phyloP scores from a whole-genome alignment of 2,888 invertebrate species.

The Agapostemon virescens region DNA sequence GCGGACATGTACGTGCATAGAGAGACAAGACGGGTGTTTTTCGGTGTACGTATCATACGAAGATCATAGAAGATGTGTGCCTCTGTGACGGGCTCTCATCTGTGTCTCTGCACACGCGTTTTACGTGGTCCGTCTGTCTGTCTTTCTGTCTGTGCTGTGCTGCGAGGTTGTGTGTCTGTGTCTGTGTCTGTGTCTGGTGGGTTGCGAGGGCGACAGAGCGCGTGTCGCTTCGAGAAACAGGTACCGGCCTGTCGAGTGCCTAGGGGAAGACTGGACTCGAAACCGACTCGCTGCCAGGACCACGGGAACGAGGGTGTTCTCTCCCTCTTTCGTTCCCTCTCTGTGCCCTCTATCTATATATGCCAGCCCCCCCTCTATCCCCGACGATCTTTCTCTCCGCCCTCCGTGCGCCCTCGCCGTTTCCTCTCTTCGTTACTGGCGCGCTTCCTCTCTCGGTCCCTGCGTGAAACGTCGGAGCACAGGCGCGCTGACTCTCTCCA shows the following conservation, averaged over 20 bases:
- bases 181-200: conserved; percentile 22
- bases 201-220: conserved; percentile 61
- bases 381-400: conserved; percentile 49
- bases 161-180: not conserved
- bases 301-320: conserved; percentile 58
- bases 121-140: not conserved
- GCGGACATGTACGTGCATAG: conserved; percentile 5
- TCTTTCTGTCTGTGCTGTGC: not conserved
- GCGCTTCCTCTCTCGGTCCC: conserved; percentile 43
- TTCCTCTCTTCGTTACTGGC: conserved; percentile 44
- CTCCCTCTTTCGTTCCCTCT: conserved; percentile 42
- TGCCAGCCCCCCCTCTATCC: conserved; percentile 19
- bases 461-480: conserved; percentile 59
- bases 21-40: not conserved
- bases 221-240: conserved; percentile 65
- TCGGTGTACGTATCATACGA: conserved; percentile 1
- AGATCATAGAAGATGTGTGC: conserved; percentile 11
- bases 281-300: conserved; percentile 68
- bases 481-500: conserved; percentile 62
- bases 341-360: conserved; percentile 24
- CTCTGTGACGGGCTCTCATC: conserved; percentile 24
- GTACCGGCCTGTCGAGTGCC: conserved; percentile 77
- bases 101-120: not conserved
- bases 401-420: conserved; percentile 43
- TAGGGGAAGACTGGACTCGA: conserved; percentile 78